Evolutionary conservation across 2,888 invertebrate species (phyloP).

Genomic region (Drosophila conformis): DNA sequence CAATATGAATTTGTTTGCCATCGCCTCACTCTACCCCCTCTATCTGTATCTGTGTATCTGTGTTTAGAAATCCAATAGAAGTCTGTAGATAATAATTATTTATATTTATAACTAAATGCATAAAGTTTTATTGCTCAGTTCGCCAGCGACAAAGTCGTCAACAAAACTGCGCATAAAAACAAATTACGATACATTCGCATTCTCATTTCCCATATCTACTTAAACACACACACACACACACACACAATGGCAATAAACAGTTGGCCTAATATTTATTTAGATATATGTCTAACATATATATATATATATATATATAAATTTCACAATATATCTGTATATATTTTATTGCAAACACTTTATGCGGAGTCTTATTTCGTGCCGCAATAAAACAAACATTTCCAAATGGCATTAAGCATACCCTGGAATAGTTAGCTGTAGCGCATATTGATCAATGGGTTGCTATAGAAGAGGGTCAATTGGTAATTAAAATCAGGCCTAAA

Average conservation of each 20-base stretch:
- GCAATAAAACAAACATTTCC: slow-evolving; percentile 8
- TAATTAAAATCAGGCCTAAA: background rate
- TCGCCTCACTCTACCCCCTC: slow-evolving; percentile 1
- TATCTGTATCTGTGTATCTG: slow-evolving; percentile 2
- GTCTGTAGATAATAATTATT: slow-evolving; percentile 77
- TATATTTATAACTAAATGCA: slow-evolving; percentile 81
- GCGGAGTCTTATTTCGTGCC: slow-evolving; percentile 31
- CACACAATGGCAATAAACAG: slow-evolving; percentile 19
- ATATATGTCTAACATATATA: slow-evolving; percentile 8
- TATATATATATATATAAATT: slow-evolving; percentile 45
- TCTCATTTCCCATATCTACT: slow-evolving; percentile 36
- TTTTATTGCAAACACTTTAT: slow-evolving; percentile 71
- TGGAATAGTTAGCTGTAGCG: background rate
- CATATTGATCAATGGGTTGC: background rate
- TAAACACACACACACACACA: slow-evolving; percentile 7
- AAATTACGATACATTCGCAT: slow-evolving; percentile 69
- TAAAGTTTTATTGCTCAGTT: slow-evolving; percentile 74
- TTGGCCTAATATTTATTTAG: slow-evolving; percentile 14
- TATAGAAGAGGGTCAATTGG: background rate
- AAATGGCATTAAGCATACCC: slow-evolving; percentile 5
- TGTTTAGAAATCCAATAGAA: slow-evolving; percentile 66
- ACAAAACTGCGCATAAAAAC: slow-evolving; percentile 75
- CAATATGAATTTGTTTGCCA: slow-evolving; percentile 63
- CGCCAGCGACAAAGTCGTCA: slow-evolving; percentile 65
- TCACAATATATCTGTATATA: slow-evolving; percentile 54